phyloP scores from a whole-genome alignment of 2,888 invertebrate species.

The Aphidoletes aphidimyza region DNA sequence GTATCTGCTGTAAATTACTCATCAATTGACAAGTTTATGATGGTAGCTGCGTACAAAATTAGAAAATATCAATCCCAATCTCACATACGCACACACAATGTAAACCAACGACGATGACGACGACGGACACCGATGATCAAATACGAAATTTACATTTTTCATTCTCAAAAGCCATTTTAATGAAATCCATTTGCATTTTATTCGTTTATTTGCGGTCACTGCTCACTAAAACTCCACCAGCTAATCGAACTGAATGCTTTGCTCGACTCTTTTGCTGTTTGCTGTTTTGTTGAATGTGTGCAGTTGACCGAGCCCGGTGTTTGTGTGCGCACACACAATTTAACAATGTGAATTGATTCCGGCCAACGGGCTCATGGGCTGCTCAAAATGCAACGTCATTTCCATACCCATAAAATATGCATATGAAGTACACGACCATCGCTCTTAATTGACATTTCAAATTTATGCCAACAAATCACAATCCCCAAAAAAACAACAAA shows the following conservation, averaged over 20 bases:
- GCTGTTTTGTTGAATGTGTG: too few species aligned
- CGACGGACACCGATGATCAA: background rate
- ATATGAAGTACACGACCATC: conserved; percentile 18
- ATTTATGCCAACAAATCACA: conserved; percentile 47
- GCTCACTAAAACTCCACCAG: background rate
- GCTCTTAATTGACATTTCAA: conserved; percentile 54
- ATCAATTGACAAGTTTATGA: conserved; percentile 48
- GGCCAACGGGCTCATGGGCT: too few species aligned
- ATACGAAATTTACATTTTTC: conserved; percentile 18
- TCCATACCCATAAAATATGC: conserved; percentile 13
- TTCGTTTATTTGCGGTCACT: conserved; percentile 22
- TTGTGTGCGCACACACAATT: too few species aligned
- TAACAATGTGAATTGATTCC: background rate
- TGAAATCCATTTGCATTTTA: conserved; percentile 23
- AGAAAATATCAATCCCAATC: background rate
- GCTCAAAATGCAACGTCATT: conserved; percentile 25
- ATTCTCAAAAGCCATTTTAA: background rate
- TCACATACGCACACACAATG: background rate
- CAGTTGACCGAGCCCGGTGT: background rate
- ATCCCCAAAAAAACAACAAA: background rate
- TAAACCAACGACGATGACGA: background rate
- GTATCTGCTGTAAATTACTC: conserved; percentile 37
- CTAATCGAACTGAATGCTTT: background rate
- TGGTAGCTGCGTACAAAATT: background rate
- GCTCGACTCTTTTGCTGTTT: too few species aligned